phyloP scores from a whole-genome alignment of 2,113 vertebrate species.

The Etheostoma cragini region DNA sequence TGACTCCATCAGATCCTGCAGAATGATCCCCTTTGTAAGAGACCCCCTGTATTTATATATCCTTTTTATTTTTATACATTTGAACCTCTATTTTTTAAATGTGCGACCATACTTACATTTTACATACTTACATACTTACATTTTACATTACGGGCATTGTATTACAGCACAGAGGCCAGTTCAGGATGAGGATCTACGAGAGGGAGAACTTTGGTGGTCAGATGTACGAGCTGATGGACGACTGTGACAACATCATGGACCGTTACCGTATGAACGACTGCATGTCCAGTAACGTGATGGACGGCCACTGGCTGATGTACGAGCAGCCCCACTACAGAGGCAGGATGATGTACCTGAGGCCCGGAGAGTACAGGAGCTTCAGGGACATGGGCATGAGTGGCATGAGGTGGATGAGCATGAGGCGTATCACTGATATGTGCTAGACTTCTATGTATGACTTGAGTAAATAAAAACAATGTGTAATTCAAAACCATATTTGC shows the following conservation, averaged over 20 bases:
- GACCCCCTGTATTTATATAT: not conserved
- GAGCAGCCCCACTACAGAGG: conserved; percentile 82
- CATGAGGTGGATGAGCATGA: conserved; percentile 79
- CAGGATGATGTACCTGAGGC: conserved; percentile 75
- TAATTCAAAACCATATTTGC: conserved; percentile 52
- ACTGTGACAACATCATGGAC: conserved; percentile 68
- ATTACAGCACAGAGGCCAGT: conserved; percentile 79
- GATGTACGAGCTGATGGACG: conserved; percentile 62
- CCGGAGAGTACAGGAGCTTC: conserved; percentile 79
- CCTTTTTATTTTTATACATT: not conserved
- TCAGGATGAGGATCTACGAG: conserved; percentile 83
- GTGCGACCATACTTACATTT: not conserved
- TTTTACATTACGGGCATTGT: not conserved
- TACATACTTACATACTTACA: conserved; percentile 9
- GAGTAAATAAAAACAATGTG: conserved; percentile 67
- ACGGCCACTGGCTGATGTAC: conserved; percentile 84
- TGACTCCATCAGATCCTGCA: conserved; percentile 82
- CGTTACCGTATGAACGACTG: conserved; percentile 66
- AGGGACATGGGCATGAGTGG: conserved; percentile 67
- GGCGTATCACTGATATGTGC: conserved; percentile 81
- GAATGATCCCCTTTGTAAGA: conserved; percentile 80
- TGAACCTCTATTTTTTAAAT: not conserved
- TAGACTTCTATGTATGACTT: conserved; percentile 62
- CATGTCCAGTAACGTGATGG: conserved; percentile 81
- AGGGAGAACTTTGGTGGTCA: conserved; percentile 76